A percentile compares a stretch with the other conserved stretches of the same genome.
These are phyloP conservation scores for Tetranychus truncatus DNA, from an alignment of 2,888 invertebrate species.

Conservation along the genomic window DNA sequence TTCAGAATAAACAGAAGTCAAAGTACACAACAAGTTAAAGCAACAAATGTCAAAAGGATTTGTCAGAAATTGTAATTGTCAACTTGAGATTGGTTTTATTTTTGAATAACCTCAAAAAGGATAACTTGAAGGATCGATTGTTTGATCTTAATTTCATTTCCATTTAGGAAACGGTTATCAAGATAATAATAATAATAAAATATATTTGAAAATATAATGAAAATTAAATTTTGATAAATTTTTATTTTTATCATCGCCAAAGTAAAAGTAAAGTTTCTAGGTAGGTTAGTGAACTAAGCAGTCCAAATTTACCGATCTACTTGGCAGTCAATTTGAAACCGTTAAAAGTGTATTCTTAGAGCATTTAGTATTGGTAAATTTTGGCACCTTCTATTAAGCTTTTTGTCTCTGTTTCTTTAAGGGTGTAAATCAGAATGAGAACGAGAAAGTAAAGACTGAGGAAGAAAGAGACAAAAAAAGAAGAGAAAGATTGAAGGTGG, in stretches of 20 bases:
- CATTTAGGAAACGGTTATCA: background rate
- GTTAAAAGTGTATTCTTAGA: background rate
- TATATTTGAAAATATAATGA: too few species aligned
- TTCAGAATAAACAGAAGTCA: background rate
- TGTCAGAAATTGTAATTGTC: too few species aligned
- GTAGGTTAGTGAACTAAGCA: background rate
- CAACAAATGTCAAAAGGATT: too few species aligned
- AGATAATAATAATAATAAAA: too few species aligned
- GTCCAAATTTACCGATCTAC: constrained; percentile 1
- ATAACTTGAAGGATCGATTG: background rate
- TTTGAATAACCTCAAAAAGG: too few species aligned
- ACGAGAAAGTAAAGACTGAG: background rate
- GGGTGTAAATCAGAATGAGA: background rate
- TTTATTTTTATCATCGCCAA: background rate
- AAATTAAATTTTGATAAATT: background rate
- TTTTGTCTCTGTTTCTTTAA: background rate
- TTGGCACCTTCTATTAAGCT: background rate
- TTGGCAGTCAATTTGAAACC: background rate
- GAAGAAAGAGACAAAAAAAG: background rate
- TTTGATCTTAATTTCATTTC: background rate
- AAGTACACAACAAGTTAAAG: too few species aligned
- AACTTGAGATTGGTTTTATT: too few species aligned
- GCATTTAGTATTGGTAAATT: constrained; percentile 2
- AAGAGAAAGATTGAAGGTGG: background rate
- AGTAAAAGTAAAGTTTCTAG: background rate